Conservation (phyloP, 2,888 invertebrate species). For the Drosophila fulvimacula region DNA sequence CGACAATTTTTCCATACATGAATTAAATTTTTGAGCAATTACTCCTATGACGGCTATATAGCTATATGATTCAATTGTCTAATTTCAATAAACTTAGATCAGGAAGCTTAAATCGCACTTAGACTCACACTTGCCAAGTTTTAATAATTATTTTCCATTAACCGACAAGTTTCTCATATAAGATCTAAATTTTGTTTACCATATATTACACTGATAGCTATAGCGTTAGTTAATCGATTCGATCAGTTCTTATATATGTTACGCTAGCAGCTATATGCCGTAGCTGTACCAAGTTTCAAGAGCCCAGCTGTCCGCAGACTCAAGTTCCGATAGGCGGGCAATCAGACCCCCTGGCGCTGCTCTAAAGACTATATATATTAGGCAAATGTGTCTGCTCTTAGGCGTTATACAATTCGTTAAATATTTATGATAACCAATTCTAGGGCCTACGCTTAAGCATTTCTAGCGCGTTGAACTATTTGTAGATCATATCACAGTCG, state of each 20-base stretch:
- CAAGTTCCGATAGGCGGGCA: neutral
- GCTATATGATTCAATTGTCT: neutral
- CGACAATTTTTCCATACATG: neutral
- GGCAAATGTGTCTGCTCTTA: neutral
- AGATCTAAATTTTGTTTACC: neutral
- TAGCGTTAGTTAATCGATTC: neutral
- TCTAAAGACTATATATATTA: conserved; percentile 6
- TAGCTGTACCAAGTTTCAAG: neutral
- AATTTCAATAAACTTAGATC: neutral
- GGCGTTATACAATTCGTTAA: conserved; percentile 1
- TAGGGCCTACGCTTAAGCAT: neutral
- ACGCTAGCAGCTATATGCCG: too few relatives aligned
- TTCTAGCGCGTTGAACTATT: conserved; percentile 33
- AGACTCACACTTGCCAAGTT: neutral
- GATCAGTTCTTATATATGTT: neutral
- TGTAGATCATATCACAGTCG: conserved; percentile 83
- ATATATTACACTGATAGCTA: too few relatives aligned
- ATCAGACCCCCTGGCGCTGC: too few relatives aligned
- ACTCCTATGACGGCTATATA: neutral
- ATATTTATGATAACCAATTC: neutral
- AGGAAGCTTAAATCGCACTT: too few relatives aligned
- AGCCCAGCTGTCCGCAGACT: neutral
- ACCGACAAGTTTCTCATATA: neutral
- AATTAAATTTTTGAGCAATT: neutral
- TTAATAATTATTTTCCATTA: neutral